These are phyloP conservation scores for Reinhardtius hippoglossoides DNA, from an alignment of 2,113 vertebrate genomes.

Conservation along the genomic window DNA sequence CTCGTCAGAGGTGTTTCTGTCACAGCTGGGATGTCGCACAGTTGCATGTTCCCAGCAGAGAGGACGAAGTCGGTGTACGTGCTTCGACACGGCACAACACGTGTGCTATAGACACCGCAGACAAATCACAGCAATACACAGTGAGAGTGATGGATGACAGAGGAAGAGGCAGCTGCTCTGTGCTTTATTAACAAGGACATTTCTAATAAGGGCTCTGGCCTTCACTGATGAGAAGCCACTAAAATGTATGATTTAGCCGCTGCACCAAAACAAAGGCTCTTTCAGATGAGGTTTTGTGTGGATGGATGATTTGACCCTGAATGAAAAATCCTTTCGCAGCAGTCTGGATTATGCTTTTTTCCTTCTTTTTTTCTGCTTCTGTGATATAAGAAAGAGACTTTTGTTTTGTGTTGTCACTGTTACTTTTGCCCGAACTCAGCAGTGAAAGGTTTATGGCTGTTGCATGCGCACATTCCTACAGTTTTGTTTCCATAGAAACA, in stretches of 20 bases:
- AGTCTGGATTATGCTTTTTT: neutral
- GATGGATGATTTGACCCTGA: conserved; percentile 32
- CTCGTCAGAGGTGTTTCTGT: conserved; percentile 11
- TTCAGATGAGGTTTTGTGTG: conserved; percentile 12
- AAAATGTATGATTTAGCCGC: conserved; percentile 41
- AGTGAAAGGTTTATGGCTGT: conserved; percentile 67
- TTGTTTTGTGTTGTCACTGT: conserved; percentile 53
- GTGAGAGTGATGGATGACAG: conserved; percentile 44
- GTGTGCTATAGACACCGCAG: neutral
- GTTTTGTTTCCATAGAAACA: conserved; percentile 85
- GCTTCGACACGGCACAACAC: too few species aligned
- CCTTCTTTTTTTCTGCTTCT: neutral
- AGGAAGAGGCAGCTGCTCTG: conserved; percentile 20
- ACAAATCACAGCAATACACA: conserved; percentile 14
- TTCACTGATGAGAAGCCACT: conserved; percentile 52
- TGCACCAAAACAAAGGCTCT: conserved; percentile 16
- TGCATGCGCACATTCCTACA: conserved; percentile 73
- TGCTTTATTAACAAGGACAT: conserved; percentile 58
- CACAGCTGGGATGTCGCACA: conserved; percentile 7
- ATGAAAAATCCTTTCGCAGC: conserved; percentile 30
- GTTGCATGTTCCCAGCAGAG: conserved; percentile 15
- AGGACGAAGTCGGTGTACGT: neutral
- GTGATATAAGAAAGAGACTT: conserved; percentile 34
- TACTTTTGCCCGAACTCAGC: conserved; percentile 72
- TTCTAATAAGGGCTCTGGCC: conserved; percentile 43